Conservation (phyloP, 2,113 vertebrate species). For the Paralichthys olivaceus region DNA sequence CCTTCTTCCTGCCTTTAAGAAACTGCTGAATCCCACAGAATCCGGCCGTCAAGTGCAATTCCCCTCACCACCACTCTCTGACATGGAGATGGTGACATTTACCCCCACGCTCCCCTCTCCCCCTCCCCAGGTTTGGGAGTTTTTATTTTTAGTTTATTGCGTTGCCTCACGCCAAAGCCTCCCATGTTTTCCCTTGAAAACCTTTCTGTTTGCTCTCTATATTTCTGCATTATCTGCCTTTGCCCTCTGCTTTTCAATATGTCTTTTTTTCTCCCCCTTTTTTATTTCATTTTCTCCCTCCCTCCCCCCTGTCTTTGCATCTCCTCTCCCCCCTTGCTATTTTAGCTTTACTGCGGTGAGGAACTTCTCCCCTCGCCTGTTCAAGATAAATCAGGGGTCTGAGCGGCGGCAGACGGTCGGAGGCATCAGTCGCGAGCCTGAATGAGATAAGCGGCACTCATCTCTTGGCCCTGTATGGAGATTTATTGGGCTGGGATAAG, state of each 20-base stretch:
- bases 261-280: constrained; percentile 58
- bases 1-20: constrained; percentile 48
- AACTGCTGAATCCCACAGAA: constrained; percentile 78
- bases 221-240: constrained; percentile 82
- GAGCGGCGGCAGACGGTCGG: constrained; percentile 78
- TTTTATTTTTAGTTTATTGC: constrained; percentile 83
- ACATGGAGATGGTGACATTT: constrained; percentile 75
- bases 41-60: constrained; percentile 76
- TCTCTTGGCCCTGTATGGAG: constrained; percentile 92
- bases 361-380: constrained; percentile 83
- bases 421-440: constrained; percentile 86
- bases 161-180: constrained; percentile 74
- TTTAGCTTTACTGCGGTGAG: constrained; percentile 79
- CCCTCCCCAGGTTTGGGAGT: constrained; percentile 62
- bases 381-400: constrained; percentile 85
- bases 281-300: constrained; percentile 75
- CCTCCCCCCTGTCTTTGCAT: constrained; percentile 54
- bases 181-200: constrained; percentile 77
- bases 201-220: constrained; percentile 82
- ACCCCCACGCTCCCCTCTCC: constrained; percentile 58
- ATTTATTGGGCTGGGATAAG: constrained; percentile 96
- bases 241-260: constrained; percentile 80
- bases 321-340: constrained; percentile 83
- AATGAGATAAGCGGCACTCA: constrained; percentile 92
- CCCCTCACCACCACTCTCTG: constrained; percentile 58